A percentile compares a stretch with the other conserved stretches of the same genome.
Conservation (phyloP, 2,797 vertebrate genomes). For the Danio tinwini region DNA sequence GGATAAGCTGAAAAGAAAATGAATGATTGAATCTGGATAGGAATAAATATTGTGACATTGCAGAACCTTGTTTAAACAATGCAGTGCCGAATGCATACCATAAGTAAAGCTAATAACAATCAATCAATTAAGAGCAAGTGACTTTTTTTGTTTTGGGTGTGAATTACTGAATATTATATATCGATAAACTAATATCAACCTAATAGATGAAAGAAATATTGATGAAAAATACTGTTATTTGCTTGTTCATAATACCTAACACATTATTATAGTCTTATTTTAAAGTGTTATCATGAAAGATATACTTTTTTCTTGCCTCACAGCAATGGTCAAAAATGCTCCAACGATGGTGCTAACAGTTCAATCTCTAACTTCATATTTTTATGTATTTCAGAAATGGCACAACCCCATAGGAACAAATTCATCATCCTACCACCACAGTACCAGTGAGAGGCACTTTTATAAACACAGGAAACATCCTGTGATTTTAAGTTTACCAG, state of each 20-base stretch:
- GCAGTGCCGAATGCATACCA: too few species aligned
- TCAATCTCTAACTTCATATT: neutral
- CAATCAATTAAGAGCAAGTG: too few species aligned
- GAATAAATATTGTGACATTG: too few species aligned
- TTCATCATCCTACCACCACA: conserved; percentile 13
- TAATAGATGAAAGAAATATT: too few species aligned
- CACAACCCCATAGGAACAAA: neutral
- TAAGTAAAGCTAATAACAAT: too few species aligned
- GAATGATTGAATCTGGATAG: too few species aligned
- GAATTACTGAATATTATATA: too few species aligned
- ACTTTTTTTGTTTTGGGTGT: too few species aligned
- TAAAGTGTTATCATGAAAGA: neutral
- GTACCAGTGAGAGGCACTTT: neutral
- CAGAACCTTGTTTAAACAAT: too few species aligned
- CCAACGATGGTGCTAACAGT: neutral
- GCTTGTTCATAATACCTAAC: neutral
- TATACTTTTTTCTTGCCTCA: neutral
- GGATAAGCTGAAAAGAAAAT: too few species aligned
- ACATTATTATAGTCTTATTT: neutral
- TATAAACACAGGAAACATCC: neutral
- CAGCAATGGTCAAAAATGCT: neutral
- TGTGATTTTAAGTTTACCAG: neutral
- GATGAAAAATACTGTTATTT: too few species aligned
- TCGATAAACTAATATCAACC: too few species aligned
- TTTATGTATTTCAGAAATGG: neutral